These are phyloP conservation scores for Parnassius orleans DNA, from an alignment of 2,888 invertebrate genomes.

Conservation along the genomic window DNA sequence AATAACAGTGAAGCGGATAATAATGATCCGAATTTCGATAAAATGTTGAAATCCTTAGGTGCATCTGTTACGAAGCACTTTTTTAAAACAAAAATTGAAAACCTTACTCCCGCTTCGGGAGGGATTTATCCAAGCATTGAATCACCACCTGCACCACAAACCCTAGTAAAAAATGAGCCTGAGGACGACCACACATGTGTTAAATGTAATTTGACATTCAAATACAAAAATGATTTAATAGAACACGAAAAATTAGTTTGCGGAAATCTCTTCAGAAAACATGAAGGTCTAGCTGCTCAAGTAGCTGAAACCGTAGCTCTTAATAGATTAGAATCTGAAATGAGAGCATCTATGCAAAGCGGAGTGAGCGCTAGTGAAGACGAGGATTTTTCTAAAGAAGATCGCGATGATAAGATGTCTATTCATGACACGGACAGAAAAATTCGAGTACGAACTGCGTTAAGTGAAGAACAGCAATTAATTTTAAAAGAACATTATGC, in stretches of 20 bases:
- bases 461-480: conserved; percentile 96
- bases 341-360: conserved; percentile 73
- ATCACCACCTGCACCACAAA: conserved; percentile 51
- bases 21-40: conserved; percentile 84
- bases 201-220: conserved; percentile 82
- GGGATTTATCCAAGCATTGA: conserved; percentile 67
- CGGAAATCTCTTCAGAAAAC: conserved; percentile 80
- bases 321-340: conserved; percentile 75
- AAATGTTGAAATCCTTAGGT: conserved; percentile 87
- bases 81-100: conserved; percentile 85
- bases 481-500: conserved; percentile 94
- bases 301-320: conserved; percentile 84
- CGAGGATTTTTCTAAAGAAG: conserved; percentile 78
- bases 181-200: conserved; percentile 75
- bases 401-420: conserved; percentile 77
- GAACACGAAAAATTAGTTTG: conserved; percentile 87
- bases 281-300: conserved; percentile 89
- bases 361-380: conserved; percentile 82
- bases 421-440: conserved; percentile 86
- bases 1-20: conserved; percentile 58
- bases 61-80: conserved; percentile 87
- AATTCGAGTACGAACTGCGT: conserved; percentile 94
- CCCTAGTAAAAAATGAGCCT: conserved; percentile 62
- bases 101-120: conserved; percentile 73
- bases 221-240: conserved; percentile 81